phyloP scores from a whole-genome alignment of 2,113 vertebrate genomes.

The Microtus ochrogaster region DNA sequence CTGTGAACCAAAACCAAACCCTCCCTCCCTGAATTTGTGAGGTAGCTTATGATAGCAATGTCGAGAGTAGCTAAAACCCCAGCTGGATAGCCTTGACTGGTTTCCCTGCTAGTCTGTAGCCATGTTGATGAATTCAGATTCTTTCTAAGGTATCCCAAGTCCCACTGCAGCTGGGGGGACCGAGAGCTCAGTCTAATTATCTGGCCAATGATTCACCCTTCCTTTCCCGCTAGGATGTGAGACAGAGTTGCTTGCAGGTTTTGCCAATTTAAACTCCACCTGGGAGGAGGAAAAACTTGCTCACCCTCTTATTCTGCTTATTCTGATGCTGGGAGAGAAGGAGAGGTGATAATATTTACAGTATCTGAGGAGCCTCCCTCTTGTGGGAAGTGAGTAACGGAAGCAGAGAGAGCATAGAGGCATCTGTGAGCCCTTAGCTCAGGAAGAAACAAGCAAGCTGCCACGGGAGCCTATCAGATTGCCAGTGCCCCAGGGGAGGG shows the following conservation, averaged over 20 bases:
- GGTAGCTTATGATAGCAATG: background rate
- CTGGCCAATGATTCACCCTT: background rate
- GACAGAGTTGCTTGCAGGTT: background rate
- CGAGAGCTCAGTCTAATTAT: background rate
- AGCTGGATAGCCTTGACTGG: background rate
- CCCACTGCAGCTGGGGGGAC: background rate
- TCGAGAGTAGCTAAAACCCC: background rate
- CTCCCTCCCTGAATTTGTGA: background rate
- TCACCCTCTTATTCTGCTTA: background rate
- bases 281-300: background rate
- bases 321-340: constrained; percentile 49
- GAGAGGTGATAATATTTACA: constrained; percentile 64
- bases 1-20: background rate
- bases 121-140: background rate
- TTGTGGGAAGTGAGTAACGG: constrained; percentile 3
- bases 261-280: constrained; percentile 33
- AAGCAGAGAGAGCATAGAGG: constrained; percentile 61
- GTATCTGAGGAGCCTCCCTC: constrained; percentile 5
- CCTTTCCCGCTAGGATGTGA: background rate
- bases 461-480: background rate
- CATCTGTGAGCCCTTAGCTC: constrained; percentile 49
- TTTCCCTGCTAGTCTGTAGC: background rate
- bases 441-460: background rate
- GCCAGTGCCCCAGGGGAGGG: background rate
- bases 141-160: background rate